Percentiles rank a stretch among this genome's conserved stretches.
These are phyloP conservation scores for Phylloscopus collybita DNA, from an alignment of 2,797 vertebrate species.

Conservation along the genomic window DNA sequence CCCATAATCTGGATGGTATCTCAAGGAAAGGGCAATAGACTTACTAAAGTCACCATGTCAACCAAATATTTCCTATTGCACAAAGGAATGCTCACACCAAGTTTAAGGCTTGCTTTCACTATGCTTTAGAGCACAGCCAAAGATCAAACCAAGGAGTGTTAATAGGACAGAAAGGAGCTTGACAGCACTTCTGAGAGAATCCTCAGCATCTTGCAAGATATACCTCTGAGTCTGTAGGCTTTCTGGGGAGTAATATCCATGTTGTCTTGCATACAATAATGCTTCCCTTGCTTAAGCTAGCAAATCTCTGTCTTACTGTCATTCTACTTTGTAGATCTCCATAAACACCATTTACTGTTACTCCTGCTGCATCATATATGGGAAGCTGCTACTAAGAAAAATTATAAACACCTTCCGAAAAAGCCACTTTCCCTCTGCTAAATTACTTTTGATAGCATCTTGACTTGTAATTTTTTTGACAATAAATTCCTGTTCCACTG, in stretches of 20 bases:
- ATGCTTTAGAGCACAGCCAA: neutral
- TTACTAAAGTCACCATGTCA: neutral
- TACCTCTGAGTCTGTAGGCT: neutral
- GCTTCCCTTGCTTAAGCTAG: neutral
- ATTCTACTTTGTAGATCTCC: neutral
- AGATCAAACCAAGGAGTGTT: neutral
- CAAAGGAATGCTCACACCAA: neutral
- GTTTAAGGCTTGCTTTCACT: neutral
- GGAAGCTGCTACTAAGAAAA: slow-evolving; percentile 27
- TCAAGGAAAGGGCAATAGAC: neutral
- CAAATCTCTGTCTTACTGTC: neutral
- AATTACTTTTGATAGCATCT: neutral
- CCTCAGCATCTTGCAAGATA: neutral
- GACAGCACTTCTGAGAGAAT: neutral
- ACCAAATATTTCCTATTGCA: neutral
- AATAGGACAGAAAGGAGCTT: neutral
- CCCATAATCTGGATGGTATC: neutral
- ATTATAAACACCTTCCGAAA: neutral
- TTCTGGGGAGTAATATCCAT: neutral
- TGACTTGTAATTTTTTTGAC: slow-evolving; percentile 4
- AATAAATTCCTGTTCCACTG: slow-evolving; percentile 42
- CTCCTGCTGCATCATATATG: neutral
- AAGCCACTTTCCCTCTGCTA: neutral
- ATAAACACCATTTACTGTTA: neutral
- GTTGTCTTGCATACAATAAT: neutral